Percentiles rank a stretch among this genome's conserved stretches.
Conservation (phyloP, 2,797 vertebrate species). For the Saguinus oedipus region DNA sequence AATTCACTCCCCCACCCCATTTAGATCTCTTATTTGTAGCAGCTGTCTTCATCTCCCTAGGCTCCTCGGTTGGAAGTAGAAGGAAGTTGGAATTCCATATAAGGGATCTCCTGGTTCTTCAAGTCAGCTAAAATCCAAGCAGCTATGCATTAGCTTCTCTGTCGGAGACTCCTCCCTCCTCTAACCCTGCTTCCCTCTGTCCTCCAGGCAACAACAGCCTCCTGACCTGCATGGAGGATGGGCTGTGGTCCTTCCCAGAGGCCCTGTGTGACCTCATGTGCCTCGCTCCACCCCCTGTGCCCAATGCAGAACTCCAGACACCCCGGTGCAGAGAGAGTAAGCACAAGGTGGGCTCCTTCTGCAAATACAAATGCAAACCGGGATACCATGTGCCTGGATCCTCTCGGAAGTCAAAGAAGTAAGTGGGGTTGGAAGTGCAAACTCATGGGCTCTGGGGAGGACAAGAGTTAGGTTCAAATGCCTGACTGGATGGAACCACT, state of each 20-base stretch:
- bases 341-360: conserved; percentile 96
- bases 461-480: background rate
- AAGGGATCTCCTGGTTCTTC: background rate
- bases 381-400: conserved; percentile 94
- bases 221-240: conserved; percentile 95
- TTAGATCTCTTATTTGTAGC: background rate
- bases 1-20: too few species aligned
- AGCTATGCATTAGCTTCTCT: fast-evolving
- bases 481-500: background rate
- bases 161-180: background rate
- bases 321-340: conserved; percentile 92
- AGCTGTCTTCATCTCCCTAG: background rate
- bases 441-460: background rate
- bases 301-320: conserved; percentile 94
- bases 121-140: background rate
- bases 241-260: conserved; percentile 98
- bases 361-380: conserved; percentile 98
- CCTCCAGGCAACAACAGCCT: conserved; percentile 93
- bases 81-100: background rate
- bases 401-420: conserved; percentile 87
- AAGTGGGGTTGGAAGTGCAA: conserved; percentile 68
- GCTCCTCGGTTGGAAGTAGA: background rate
- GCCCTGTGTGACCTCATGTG: conserved; percentile 97
- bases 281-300: conserved; percentile 90
- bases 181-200: conserved; percentile 41